These are phyloP conservation scores for Arnoldichthys spilopterus DNA, from an alignment of 2,797 vertebrate genomes.

Conservation along the genomic window DNA sequence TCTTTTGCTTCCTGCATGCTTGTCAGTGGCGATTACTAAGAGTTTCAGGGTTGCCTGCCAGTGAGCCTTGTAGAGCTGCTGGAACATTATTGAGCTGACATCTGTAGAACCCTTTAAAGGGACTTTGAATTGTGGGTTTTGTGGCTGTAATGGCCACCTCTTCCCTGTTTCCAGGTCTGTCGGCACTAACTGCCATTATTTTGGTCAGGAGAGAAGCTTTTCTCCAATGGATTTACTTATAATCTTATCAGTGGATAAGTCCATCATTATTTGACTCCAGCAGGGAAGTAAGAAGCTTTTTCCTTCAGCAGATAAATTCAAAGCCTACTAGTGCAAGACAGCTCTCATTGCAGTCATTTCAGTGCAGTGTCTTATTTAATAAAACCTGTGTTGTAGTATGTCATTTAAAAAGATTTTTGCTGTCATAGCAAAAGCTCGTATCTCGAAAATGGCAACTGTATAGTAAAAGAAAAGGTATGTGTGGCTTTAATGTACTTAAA, in stretches of 20 bases:
- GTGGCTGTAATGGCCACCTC: constrained; percentile 30
- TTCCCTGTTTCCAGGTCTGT: constrained; percentile 1
- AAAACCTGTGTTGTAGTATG: neutral
- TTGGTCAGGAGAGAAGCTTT: neutral
- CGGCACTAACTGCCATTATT: constrained; percentile 18
- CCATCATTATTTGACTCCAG: constrained; percentile 16
- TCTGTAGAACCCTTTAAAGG: constrained; percentile 52
- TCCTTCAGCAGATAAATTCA: neutral
- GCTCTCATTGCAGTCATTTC: constrained; percentile 12
- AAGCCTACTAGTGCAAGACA: neutral
- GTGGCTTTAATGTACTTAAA: no score
- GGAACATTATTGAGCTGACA: constrained; percentile 57
- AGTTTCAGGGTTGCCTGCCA: constrained; percentile 51
- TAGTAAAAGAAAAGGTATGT: no score
- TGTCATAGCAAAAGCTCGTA: neutral
- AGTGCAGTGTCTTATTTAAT: neutral
- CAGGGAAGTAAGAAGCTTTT: constrained; percentile 8
- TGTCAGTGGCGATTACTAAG: constrained; percentile 55
- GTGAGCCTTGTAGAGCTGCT: constrained; percentile 47
- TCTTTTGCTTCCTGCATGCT: constrained; percentile 43
- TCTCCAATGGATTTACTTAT: constrained; percentile 10
- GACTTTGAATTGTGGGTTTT: constrained; percentile 47
- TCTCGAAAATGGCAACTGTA: no score
- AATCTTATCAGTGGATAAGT: constrained; percentile 22
- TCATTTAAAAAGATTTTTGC: neutral